Percentiles rank a stretch among this genome's conserved stretches.
Conservation (phyloP, 2,113 vertebrate species). For the Carassius carassius region DNA sequence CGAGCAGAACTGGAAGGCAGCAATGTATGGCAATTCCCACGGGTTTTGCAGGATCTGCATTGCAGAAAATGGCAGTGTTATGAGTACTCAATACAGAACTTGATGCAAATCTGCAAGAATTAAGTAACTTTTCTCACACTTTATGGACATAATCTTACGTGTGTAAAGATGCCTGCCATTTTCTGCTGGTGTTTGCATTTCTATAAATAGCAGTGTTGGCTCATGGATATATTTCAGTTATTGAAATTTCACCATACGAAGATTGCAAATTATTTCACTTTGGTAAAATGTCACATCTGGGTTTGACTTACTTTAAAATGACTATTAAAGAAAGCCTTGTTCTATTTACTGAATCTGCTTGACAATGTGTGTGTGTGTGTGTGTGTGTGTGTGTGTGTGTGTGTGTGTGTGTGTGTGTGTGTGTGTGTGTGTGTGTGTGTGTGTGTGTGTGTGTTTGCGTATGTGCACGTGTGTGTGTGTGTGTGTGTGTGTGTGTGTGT, state of each 20-base stretch:
- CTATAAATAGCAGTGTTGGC: background rate
- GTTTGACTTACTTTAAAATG: background rate
- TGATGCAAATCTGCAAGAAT: background rate
- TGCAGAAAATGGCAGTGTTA: background rate
- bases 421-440: background rate
- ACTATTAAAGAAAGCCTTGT: background rate
- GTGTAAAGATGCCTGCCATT: background rate
- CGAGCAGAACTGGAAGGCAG: slow-evolving; percentile 9
- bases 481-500: background rate
- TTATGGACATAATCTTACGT: background rate
- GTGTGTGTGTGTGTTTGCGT: background rate
- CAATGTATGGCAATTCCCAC: background rate
- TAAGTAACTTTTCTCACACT: background rate
- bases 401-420: background rate
- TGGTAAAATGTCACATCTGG: background rate
- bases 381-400: too few relatives aligned
- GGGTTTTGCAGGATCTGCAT: background rate
- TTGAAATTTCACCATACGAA: background rate
- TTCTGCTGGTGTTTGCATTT: background rate
- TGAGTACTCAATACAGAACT: background rate
- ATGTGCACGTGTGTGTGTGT: background rate
- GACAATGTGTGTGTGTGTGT: too few relatives aligned
- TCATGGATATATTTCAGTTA: background rate
- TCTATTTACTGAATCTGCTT: background rate
- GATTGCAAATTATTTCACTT: background rate